Percentiles rank a stretch among this genome's conserved stretches.
phyloP scores from a whole-genome alignment of 2,797 vertebrate genomes.

The Rhynchonycteris naso region DNA sequence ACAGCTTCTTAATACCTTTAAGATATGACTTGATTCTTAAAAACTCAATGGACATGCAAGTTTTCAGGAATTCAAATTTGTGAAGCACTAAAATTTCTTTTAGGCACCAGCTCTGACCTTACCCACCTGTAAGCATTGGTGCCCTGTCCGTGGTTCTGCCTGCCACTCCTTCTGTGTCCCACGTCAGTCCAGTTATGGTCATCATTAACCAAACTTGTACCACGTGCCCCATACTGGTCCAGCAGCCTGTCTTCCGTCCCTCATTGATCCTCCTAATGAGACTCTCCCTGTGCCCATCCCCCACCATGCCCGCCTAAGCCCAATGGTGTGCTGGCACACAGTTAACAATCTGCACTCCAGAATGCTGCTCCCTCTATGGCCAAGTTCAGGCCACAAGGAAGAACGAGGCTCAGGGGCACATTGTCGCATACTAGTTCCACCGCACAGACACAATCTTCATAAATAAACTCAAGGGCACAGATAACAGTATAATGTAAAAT shows the following conservation, averaged over 20 bases:
- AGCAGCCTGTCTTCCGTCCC: not conserved
- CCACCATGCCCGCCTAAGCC: not conserved
- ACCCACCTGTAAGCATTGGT: not conserved
- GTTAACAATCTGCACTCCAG: not conserved
- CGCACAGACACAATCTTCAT: rapidly evolving
- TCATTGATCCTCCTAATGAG: not conserved
- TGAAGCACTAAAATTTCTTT: not conserved
- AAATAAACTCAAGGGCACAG: not conserved
- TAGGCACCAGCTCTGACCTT: not conserved
- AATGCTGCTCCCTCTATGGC: not conserved
- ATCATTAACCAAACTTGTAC: not conserved
- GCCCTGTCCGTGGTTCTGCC: not conserved
- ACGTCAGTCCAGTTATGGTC: too few relatives aligned
- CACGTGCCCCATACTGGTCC: not conserved
- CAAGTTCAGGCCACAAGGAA: not conserved
- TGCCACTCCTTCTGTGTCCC: not conserved
- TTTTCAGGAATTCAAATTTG: not conserved
- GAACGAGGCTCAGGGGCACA: not conserved
- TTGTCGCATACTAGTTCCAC: rapidly evolving
- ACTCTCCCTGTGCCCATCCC: not conserved
- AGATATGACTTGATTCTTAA: not conserved
- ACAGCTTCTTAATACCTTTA: constrained; percentile 25
- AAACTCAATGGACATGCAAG: not conserved
- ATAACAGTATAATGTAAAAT: not conserved
- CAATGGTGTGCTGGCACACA: not conserved